Evolutionary conservation across 2,888 invertebrate species (phyloP).

Genomic region (Drosophila hamatofila): DNA sequence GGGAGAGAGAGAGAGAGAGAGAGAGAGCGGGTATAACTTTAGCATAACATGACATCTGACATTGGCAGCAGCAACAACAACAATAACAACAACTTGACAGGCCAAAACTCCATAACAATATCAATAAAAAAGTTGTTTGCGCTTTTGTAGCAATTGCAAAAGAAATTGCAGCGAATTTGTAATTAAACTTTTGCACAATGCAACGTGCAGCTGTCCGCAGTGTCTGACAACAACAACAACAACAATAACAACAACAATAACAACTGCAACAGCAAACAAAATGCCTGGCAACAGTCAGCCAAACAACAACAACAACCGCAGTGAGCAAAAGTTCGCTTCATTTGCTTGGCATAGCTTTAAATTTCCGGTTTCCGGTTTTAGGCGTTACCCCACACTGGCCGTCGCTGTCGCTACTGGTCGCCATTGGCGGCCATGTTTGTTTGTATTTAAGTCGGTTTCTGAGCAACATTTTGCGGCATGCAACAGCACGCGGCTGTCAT

Average conservation of each 20-base stretch:
- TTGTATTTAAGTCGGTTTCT: slow-evolving; percentile 80
- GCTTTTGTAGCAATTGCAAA: slow-evolving; percentile 62
- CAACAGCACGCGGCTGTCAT: slow-evolving; percentile 70
- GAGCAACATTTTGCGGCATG: slow-evolving; percentile 78
- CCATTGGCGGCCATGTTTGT: slow-evolving; percentile 76
- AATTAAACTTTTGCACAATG: slow-evolving; percentile 75
- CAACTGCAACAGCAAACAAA: slow-evolving; percentile 45
- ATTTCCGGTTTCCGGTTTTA: slow-evolving; percentile 81
- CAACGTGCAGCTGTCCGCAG: slow-evolving; percentile 75
- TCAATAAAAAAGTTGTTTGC: slow-evolving; percentile 75
- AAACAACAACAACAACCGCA: slow-evolving; percentile 49
- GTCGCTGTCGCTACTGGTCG: slow-evolving; percentile 29
- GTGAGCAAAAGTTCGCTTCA: slow-evolving; percentile 60
- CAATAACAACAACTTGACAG: slow-evolving; percentile 23
- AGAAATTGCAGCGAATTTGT: slow-evolving; percentile 71
- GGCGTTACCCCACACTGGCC: slow-evolving; percentile 17
- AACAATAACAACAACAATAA: slow-evolving; percentile 26
- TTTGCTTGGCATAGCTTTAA: slow-evolving; percentile 79
- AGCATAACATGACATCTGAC: slow-evolving; percentile 78
- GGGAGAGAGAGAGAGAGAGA: slow-evolving; percentile 19
- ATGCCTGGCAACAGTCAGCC: slow-evolving; percentile 69
- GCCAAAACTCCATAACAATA: slow-evolving; percentile 67
- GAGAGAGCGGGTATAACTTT: slow-evolving; percentile 57
- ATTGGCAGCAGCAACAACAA: slow-evolving; percentile 45
- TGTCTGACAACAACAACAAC: slow-evolving; percentile 58